A percentile compares a stretch with the other conserved stretches of the same genome.
Evolutionary conservation across 1,140 invertebrate genomes (phyloP).

Genomic region (Bombus sylvicola): DNA sequence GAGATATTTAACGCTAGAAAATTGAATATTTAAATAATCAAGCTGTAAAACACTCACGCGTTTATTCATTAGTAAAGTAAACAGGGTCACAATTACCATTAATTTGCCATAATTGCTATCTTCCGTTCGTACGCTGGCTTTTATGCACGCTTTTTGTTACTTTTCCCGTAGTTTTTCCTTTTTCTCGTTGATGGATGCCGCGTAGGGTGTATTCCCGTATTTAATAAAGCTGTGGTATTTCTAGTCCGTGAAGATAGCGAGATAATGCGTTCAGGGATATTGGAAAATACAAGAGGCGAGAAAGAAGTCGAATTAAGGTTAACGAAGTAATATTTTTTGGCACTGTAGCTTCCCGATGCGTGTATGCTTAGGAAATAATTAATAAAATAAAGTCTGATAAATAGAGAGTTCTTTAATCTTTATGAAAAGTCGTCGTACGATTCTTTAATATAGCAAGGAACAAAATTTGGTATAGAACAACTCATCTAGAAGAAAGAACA

Average conservation of each 20-base stretch:
- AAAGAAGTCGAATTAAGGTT: not conserved
- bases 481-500: too few species aligned
- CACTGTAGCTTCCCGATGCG: not conserved
- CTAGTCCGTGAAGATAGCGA: not conserved
- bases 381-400: not conserved
- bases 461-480: too few species aligned
- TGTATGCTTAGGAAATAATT: not conserved
- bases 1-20: too few species aligned
- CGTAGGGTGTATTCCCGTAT: not conserved
- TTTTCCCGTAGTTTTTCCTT: not conserved
- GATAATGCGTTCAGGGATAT: not conserved
- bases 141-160: not conserved
- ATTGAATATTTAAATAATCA: not conserved
- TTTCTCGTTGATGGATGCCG: not conserved
- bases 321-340: not conserved
- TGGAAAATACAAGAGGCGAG: not conserved
- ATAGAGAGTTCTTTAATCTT: not conserved
- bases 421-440: too few species aligned
- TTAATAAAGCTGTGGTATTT: not conserved
- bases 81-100: not conserved
- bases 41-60: not conserved
- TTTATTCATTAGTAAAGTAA: not conserved
- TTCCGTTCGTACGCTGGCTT: not conserved
- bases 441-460: too few species aligned
- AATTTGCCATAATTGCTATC: slow-evolving; percentile 2